Conservation (phyloP, 2,797 vertebrate species). For the Hozukius guyotensis region DNA sequence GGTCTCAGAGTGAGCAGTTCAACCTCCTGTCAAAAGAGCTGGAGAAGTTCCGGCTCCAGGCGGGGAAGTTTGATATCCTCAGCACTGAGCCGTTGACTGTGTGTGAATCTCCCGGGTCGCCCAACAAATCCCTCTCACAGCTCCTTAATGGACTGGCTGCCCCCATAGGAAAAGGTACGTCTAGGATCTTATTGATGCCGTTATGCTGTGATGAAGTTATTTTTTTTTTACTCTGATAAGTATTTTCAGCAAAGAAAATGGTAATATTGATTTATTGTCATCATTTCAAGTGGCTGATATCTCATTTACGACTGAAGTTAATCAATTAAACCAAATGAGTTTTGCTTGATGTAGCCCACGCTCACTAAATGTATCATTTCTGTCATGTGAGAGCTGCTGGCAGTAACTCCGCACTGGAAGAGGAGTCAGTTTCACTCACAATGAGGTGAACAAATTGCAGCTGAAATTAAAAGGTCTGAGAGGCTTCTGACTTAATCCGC, state of each 20-base stretch:
- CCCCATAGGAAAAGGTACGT: constrained; percentile 89
- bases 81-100: constrained; percentile 79
- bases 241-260: background rate
- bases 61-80: constrained; percentile 91
- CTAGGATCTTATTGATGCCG: background rate
- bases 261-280: background rate
- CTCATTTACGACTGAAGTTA: background rate
- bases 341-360: background rate
- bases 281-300: background rate
- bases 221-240: background rate
- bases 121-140: constrained; percentile 88
- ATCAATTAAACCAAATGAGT: background rate
- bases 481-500: constrained; percentile 27
- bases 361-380: background rate
- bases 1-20: constrained; percentile 96
- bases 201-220: background rate
- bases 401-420: background rate
- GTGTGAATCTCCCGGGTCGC: constrained; percentile 82
- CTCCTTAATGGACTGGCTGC: constrained; percentile 93
- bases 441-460: background rate
- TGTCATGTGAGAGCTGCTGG: constrained; percentile 4
- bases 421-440: background rate
- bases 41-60: constrained; percentile 92
- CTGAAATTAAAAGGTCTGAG: constrained; percentile 12
- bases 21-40: constrained; percentile 95